Conservation (phyloP, 2,797 vertebrate species). For the Ibycter americanus region DNA sequence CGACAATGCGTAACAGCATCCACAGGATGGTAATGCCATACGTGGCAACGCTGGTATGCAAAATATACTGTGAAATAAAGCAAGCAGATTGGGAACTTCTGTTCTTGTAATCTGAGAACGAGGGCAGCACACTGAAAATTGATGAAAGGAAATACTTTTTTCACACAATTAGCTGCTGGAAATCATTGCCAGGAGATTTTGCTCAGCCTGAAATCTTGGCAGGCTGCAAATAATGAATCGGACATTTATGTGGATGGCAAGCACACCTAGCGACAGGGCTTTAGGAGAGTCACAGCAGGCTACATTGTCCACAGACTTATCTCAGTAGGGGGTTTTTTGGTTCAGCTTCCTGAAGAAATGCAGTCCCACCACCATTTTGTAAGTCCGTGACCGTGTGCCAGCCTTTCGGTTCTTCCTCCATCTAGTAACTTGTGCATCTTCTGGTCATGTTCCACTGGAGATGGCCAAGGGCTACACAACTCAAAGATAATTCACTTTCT, state of each 20-base stretch:
- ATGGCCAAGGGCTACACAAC: rapidly evolving
- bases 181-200: neutral
- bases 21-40: neutral
- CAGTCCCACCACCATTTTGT: rapidly evolving
- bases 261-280: neutral
- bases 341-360: neutral
- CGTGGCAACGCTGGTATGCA: neutral
- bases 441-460: neutral
- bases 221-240: neutral
- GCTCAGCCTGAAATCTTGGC: neutral
- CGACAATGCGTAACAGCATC: neutral
- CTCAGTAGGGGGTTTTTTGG: neutral
- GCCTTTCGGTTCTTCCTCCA: neutral
- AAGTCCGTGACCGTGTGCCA: rapidly evolving
- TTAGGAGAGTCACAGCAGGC: neutral
- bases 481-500: neutral
- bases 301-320: neutral
- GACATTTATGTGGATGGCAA: neutral
- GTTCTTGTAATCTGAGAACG: neutral
- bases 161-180: neutral
- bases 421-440: neutral
- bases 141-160: neutral
- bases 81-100: constrained; percentile 44
- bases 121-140: neutral
- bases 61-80: neutral